A percentile compares a stretch with the other conserved stretches of the same genome.
Conservation (phyloP, 2,797 vertebrate genomes). For the Melanotaenia trifasciata region DNA sequence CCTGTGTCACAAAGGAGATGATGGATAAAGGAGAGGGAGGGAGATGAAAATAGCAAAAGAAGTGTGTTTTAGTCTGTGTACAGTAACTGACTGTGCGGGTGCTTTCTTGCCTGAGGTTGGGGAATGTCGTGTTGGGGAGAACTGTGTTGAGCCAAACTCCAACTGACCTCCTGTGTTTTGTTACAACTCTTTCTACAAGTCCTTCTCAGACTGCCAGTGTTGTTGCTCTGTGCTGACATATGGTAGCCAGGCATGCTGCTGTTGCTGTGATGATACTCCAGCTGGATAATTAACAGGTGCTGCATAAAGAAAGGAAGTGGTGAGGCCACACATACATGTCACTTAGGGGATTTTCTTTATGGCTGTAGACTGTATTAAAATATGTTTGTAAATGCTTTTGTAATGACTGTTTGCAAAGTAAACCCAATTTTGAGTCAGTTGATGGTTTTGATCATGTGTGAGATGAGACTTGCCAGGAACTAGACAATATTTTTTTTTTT, state of each 20-base stretch:
- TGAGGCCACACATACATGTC: conserved; percentile 5
- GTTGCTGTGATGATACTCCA: background rate
- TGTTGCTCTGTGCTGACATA: conserved; percentile 27
- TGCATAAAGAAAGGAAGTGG: conserved; percentile 23
- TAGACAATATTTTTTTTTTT: background rate
- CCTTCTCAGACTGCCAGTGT: conserved; percentile 28
- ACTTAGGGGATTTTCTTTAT: conserved; percentile 7
- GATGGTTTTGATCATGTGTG: conserved; percentile 1
- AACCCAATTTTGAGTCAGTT: background rate
- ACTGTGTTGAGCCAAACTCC: conserved; percentile 49
- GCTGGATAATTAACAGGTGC: conserved; percentile 47
- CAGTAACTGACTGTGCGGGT: conserved; percentile 9
- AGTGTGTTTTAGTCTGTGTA: conserved; percentile 36
- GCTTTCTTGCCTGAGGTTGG: conserved; percentile 31
- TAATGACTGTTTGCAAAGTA: background rate
- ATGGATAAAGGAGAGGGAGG: conserved; percentile 14
- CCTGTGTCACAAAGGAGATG: conserved; percentile 20
- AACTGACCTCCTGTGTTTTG: conserved; percentile 48
- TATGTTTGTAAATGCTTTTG: background rate
- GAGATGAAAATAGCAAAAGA: conserved; percentile 15
- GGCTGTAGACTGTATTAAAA: background rate
- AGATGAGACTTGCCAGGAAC: background rate
- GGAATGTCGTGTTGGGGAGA: conserved; percentile 55
- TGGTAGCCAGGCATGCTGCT: conserved; percentile 28
- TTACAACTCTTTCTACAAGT: conserved; percentile 18